These are phyloP conservation scores for Orcinus orca DNA, from an alignment of 2,113 vertebrate species.

Conservation along the genomic window DNA sequence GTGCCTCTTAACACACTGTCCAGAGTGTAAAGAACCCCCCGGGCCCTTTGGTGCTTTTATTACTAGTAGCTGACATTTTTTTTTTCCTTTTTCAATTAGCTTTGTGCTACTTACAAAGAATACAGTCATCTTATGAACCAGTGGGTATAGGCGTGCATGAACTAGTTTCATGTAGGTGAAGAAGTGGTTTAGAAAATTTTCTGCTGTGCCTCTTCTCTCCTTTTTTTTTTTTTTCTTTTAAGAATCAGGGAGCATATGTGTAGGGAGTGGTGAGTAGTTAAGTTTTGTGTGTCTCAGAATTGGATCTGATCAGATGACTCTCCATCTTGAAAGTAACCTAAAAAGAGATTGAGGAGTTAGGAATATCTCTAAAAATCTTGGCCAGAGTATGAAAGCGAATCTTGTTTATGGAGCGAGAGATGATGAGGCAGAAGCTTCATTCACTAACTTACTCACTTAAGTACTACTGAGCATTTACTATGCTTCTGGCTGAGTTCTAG, in stretches of 20 bases:
- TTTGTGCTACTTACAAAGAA: conserved; percentile 28
- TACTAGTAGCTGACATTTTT: not conserved
- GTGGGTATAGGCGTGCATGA: not conserved
- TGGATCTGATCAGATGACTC: not conserved
- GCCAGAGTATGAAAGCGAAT: not conserved
- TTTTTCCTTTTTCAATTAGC: conserved; percentile 29
- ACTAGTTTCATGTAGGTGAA: not conserved
- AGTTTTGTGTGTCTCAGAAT: not conserved
- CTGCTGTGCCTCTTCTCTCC: not conserved
- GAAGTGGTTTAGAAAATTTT: not conserved
- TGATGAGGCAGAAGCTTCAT: not conserved
- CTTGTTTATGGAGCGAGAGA: not conserved
- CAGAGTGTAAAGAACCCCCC: not conserved
- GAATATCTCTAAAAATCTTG: not conserved
- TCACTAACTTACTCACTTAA: not conserved
- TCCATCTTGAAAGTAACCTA: not conserved
- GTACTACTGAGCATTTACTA: not conserved
- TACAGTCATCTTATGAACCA: not conserved
- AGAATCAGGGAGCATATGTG: not conserved
- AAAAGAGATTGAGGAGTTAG: not conserved
- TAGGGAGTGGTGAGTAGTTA: not conserved
- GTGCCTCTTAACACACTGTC: not conserved
- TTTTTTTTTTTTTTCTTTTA: not conserved
- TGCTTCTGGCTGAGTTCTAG: not conserved
- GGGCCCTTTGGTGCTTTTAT: not conserved